Base-by-base conservation (phyloP, 2,113 vertebrate genomes). In the Macrotis lagotis region DNA sequence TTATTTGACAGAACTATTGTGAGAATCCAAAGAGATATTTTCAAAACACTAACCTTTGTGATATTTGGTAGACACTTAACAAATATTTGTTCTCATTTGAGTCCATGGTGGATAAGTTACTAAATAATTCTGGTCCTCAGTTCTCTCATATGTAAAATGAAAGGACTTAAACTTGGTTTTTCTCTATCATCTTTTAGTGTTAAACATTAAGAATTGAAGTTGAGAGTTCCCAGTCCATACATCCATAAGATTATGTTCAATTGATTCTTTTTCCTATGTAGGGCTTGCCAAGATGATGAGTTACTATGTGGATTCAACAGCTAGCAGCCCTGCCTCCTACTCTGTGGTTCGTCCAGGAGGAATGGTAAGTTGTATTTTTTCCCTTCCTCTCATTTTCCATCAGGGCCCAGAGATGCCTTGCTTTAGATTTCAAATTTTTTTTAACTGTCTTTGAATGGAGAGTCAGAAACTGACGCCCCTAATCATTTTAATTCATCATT, bases 241-340 rank as follows among this genome's bases (percentile, higher is more conserved):
- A 1, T 1, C 3, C 22, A 25, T 0, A 0, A 25, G 25, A 55
- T 14, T 1, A 10, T 9, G 16, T 59, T 97, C 89, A 97, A 44
- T 0, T 48, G 93, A 31, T 26, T 6, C 74, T 96, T 94, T 97
- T 90, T 96, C 90, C 90, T 83, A 0, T 3, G 16, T 97, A 99
- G 98, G 98, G 88, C 48, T 89, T 94, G 91, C 92, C 49, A 50
- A 59, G 96, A 97, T 95, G 97, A 99, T 99, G 99, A 99, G 99
- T 98, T 99, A 99, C 98, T 99, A 99, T 95, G 95, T 98, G 99
- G 99, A 99, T 98, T 98, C 99, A 55, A 93, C 99, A 97, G 98
- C 98, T 8, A 98, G 98, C 96, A 98, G 95, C 94, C 92, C 98
- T 28, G 98, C 98, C 96, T 98, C 99, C 97, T 99, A 99, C 93